phyloP scores from a whole-genome alignment of 2,888 invertebrate genomes.

The Hirudinaria manillensis region DNA sequence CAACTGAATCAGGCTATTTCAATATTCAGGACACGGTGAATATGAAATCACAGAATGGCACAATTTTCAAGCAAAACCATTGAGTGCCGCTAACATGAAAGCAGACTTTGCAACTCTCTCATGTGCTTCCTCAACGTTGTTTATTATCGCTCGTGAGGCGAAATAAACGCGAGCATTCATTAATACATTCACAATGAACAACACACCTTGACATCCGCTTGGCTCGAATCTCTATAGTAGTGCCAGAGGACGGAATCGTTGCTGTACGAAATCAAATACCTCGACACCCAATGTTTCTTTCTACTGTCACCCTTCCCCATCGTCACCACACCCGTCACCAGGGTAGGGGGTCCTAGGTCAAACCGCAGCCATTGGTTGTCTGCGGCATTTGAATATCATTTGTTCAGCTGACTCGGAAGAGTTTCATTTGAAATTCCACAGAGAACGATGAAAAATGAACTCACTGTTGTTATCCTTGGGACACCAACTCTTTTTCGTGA shows the following conservation, averaged over 20 bases:
- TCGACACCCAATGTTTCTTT: slow-evolving; percentile 57
- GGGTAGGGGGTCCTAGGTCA: slow-evolving; percentile 58
- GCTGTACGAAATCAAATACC: slow-evolving; percentile 58
- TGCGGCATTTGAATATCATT: slow-evolving; percentile 38
- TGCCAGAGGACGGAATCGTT: slow-evolving; percentile 57
- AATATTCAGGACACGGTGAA: background rate
- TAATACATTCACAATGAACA: background rate
- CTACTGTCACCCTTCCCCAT: slow-evolving; percentile 57
- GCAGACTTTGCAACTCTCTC: no score
- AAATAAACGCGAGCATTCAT: background rate
- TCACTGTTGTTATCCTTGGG: slow-evolving; percentile 48
- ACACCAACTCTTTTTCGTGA: slow-evolving; percentile 58
- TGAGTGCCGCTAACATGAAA: no score
- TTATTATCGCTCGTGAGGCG: background rate
- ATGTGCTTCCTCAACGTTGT: background rate
- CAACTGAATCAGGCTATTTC: background rate
- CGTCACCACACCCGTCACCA: slow-evolving; percentile 57
- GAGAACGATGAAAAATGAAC: background rate
- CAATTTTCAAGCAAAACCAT: no score
- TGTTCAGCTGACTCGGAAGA: background rate
- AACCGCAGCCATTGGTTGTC: slow-evolving; percentile 58
- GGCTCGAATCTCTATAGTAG: slow-evolving; percentile 57
- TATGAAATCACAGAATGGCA: background rate
- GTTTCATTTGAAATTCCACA: background rate
- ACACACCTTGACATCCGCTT: slow-evolving; percentile 56